Conservation (phyloP, 2,888 invertebrate genomes). For the Ormyrus pomaceus region DNA sequence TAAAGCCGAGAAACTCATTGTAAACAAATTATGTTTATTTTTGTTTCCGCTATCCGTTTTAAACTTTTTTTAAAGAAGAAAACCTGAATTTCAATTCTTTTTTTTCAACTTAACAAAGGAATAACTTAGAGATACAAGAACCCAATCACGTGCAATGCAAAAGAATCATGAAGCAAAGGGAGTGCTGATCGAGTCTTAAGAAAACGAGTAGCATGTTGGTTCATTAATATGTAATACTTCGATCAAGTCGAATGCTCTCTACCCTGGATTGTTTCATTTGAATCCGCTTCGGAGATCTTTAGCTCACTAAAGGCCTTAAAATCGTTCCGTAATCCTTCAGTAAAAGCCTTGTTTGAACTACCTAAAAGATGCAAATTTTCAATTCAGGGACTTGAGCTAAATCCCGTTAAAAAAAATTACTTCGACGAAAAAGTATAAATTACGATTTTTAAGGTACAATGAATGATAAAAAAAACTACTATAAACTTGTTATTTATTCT, state of each 20-base stretch:
- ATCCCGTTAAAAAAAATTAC: conserved; percentile 1
- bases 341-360: conserved; percentile 33
- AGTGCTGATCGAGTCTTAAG: conserved; percentile 38
- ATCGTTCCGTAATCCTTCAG: conserved; percentile 44
- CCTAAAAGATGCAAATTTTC: conserved; percentile 35
- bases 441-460: no score
- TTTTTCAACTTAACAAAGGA: conserved; percentile 20
- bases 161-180: conserved; percentile 39
- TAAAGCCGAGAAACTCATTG: no score
- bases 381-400: conserved; percentile 19
- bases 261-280: conserved; percentile 52
- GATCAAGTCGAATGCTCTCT: conserved; percentile 55
- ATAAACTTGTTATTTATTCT: no score
- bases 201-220: conserved; percentile 49
- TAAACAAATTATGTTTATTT: no score
- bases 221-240: conserved; percentile 56
- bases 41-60: no score
- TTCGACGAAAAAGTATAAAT: background rate
- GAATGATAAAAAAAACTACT: no score
- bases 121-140: conserved; percentile 24
- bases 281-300: conserved; percentile 40
- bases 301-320: conserved; percentile 27
- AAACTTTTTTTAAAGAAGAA: background rate
- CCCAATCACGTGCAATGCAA: conserved; percentile 28
- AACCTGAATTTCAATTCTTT: background rate